A percentile compares a stretch with the other conserved stretches of the same genome.
Conservation (phyloP, 2,797 vertebrate genomes). For the Chloroceryle inda region DNA sequence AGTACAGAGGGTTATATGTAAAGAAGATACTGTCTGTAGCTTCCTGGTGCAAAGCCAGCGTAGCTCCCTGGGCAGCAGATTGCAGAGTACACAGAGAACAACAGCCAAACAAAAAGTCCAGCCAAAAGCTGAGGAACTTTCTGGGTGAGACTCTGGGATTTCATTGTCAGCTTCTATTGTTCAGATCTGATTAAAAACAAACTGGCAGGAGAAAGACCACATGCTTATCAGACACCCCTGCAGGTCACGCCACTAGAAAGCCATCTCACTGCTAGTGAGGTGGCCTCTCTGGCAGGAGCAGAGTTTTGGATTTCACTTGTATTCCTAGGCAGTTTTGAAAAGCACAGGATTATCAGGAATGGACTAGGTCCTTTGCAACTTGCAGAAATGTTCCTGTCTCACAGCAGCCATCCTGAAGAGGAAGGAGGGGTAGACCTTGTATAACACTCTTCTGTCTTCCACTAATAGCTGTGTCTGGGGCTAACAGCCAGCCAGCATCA, state of each 20-base stretch:
- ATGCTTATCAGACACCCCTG: not conserved
- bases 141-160: constrained; percentile 31
- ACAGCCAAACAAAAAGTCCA: not conserved
- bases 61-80: not conserved
- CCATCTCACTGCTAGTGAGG: not conserved
- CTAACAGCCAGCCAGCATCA: not conserved
- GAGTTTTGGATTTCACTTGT: not conserved
- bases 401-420: not conserved
- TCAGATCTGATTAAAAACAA: constrained; percentile 37
- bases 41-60: not conserved
- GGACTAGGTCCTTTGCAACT: not conserved
- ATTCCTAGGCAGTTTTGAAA: constrained; percentile 37
- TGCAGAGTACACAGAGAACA: not conserved
- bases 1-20: not conserved
- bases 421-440: not conserved
- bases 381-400: constrained; percentile 4
- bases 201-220: constrained; percentile 4
- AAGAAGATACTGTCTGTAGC: not conserved
- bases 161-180: constrained; percentile 32
- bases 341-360: not conserved
- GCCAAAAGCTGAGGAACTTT: constrained; percentile 49
- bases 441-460: not conserved
- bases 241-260: not conserved
- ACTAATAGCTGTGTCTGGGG: not conserved
- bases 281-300: not conserved